These are phyloP conservation scores for Dicyrtomina minuta DNA, from an alignment of 2,888 invertebrate species.

Conservation along the genomic window DNA sequence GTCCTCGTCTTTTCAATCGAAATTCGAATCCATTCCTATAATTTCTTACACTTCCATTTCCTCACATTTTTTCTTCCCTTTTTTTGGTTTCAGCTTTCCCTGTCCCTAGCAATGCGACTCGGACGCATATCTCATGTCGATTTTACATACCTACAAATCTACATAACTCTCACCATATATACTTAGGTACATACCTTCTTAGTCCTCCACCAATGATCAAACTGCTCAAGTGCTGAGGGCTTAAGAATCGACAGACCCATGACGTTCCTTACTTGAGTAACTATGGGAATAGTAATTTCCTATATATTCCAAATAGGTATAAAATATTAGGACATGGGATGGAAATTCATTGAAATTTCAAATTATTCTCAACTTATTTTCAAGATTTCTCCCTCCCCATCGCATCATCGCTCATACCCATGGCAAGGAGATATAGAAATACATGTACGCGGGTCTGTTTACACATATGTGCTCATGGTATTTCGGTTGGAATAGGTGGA, in stretches of 20 bases:
- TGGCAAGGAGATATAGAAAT: no score
- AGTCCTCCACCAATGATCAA: no score
- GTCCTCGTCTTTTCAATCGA: conserved; percentile 1
- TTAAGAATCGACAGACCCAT: no score
- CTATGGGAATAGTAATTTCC: no score
- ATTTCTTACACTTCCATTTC: conserved; percentile 25
- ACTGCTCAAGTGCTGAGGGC: no score
- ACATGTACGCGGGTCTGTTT: no score
- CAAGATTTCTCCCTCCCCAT: background rate
- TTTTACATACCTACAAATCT: conserved; percentile 14
- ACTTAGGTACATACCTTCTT: no score
- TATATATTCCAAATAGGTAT: background rate
- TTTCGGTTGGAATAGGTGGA: no score
- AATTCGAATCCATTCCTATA: conserved; percentile 14
- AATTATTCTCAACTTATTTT: conserved; percentile 18
- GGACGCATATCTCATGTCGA: background rate
- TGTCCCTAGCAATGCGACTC: conserved; percentile 14
- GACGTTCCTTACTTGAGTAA: no score
- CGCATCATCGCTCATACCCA: background rate
- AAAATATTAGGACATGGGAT: conserved; percentile 6
- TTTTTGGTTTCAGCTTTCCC: background rate
- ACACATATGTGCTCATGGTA: no score
- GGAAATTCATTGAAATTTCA: conserved; percentile 7
- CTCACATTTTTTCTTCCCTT: background rate
- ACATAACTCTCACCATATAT: background rate